phyloP scores from a whole-genome alignment of 2,888 invertebrate species.

The Perdita meconis region DNA sequence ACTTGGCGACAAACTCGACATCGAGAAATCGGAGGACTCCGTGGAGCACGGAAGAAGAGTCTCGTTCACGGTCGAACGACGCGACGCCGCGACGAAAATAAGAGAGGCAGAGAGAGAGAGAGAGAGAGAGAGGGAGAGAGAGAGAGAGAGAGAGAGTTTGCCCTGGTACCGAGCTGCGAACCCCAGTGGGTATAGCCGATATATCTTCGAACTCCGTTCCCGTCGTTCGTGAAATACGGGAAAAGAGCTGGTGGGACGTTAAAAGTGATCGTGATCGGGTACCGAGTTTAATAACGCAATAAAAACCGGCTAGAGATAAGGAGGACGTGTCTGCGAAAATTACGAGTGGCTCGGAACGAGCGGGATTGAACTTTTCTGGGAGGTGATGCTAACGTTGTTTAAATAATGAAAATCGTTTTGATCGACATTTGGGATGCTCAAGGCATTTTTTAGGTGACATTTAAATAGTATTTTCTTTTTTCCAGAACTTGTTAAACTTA shows the following conservation, averaged over 20 bases:
- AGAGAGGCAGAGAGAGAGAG: conserved; percentile 16
- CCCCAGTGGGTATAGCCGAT: conserved; percentile 9
- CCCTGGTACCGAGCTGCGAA: not conserved
- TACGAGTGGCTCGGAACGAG: not conserved
- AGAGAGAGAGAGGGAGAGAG: conserved; percentile 16
- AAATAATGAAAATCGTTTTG: not conserved
- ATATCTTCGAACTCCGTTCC: not conserved
- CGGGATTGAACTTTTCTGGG: not conserved
- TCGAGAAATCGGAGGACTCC: conserved; percentile 58
- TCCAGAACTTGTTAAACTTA: too few relatives aligned
- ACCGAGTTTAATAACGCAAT: conserved; percentile 38
- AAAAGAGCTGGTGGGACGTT: conserved; percentile 2
- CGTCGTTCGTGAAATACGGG: conserved; percentile 2
- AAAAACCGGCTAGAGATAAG: conserved; percentile 35
- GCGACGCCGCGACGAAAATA: conserved; percentile 53
- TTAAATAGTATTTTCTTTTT: too few relatives aligned
- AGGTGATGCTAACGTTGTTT: not conserved
- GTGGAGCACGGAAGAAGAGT: conserved; percentile 50
- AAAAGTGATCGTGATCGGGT: conserved; percentile 35
- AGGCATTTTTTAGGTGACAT: not conserved
- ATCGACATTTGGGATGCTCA: not conserved
- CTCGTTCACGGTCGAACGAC: conserved; percentile 56
- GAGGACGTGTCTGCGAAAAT: conserved; percentile 14
- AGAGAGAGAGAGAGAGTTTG: conserved; percentile 3
- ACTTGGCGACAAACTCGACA: conserved; percentile 70